phyloP scores from a whole-genome alignment of 2,888 invertebrate genomes.

The Heliothis peltigera region DNA sequence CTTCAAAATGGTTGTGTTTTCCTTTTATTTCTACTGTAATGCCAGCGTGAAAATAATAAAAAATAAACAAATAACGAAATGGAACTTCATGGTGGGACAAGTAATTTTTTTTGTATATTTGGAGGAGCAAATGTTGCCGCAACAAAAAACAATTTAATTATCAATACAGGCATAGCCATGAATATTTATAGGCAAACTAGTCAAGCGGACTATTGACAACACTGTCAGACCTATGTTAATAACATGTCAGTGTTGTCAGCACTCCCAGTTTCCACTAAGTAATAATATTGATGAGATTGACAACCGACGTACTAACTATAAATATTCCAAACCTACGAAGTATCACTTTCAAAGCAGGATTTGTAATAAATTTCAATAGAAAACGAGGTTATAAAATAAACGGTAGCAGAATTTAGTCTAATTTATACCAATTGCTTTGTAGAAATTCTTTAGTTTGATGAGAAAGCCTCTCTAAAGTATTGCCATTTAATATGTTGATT shows the following conservation, averaged over 20 bases:
- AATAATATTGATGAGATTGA: slow-evolving; percentile 65
- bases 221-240: slow-evolving; percentile 62
- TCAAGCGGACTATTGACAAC: slow-evolving; percentile 59
- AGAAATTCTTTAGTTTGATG: background rate
- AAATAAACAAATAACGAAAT: background rate
- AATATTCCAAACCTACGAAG: slow-evolving; percentile 45
- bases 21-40: slow-evolving; percentile 22
- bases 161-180: slow-evolving; percentile 36
- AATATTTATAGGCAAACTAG: slow-evolving; percentile 54
- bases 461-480: background rate
- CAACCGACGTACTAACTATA: slow-evolving; percentile 51
- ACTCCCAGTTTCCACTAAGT: slow-evolving; percentile 50
- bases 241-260: slow-evolving; percentile 59
- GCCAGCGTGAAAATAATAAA: background rate
- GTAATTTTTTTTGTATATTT: slow-evolving; percentile 5
- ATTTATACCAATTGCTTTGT: slow-evolving; percentile 16
- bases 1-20: slow-evolving; percentile 33
- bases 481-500: background rate
- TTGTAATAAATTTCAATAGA: slow-evolving; percentile 54
- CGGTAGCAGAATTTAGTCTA: slow-evolving; percentile 6
- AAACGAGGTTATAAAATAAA: slow-evolving; percentile 47
- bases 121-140: slow-evolving; percentile 8
- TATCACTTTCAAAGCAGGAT: slow-evolving; percentile 59
- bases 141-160: slow-evolving; percentile 47
- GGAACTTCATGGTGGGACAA: background rate